Evolutionary conservation across 2,797 vertebrate species (phyloP).

Genomic region (Galago senegalensis): DNA sequence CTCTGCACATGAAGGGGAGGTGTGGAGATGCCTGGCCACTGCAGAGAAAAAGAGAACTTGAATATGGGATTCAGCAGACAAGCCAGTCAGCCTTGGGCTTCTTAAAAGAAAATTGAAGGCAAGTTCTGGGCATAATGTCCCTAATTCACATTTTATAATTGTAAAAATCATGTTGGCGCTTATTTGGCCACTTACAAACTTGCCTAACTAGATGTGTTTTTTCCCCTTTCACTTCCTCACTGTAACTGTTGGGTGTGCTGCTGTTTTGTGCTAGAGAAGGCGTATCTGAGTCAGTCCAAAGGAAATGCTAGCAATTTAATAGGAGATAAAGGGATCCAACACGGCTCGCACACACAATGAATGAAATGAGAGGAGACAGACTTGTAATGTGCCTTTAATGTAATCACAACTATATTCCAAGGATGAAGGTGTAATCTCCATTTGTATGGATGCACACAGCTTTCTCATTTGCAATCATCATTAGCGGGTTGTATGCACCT

Average conservation of each 20-base stretch:
- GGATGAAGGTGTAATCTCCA: conserved; percentile 73
- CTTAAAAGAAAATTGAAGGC: conserved; percentile 39
- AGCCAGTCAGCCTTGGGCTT: not conserved
- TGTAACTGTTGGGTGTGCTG: conserved; percentile 81
- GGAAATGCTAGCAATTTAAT: conserved; percentile 62
- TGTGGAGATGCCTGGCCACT: not conserved
- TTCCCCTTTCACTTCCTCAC: conserved; percentile 71
- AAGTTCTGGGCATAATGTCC: not conserved
- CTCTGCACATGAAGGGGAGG: not conserved
- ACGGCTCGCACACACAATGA: conserved; percentile 59
- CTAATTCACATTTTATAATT: not conserved
- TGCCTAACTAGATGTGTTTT: not conserved
- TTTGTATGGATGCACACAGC: conserved; percentile 44
- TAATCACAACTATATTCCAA: conserved; percentile 75
- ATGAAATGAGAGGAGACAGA: conserved; percentile 73
- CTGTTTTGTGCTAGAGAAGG: conserved; percentile 75
- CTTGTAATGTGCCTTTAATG: conserved; percentile 73
- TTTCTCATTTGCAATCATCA: conserved; percentile 67
- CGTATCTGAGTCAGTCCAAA: conserved; percentile 20
- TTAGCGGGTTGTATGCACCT: conserved; percentile 31
- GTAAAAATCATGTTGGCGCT: not conserved
- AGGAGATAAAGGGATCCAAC: conserved; percentile 69
- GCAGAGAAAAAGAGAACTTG: not conserved
- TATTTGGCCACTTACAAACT: not conserved
- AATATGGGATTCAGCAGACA: not conserved